phyloP scores from a whole-genome alignment of 2,888 invertebrate species.

The Caprella mutica region DNA sequence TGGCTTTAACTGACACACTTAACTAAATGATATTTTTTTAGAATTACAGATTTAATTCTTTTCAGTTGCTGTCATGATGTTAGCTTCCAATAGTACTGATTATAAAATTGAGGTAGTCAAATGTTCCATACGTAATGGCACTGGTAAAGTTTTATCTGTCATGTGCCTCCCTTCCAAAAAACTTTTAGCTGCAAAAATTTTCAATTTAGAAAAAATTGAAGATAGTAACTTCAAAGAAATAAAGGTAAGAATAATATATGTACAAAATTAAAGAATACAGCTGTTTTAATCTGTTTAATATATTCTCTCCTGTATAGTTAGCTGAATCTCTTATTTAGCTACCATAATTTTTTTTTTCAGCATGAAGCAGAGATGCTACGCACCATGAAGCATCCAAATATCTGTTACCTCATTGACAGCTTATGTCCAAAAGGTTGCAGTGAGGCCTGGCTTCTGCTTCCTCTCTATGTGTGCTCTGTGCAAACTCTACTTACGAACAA shows the following conservation, averaged over 20 bases:
- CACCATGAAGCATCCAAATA: slow-evolving; percentile 58
- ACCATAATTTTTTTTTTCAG: slow-evolving; percentile 41
- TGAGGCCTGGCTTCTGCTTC: slow-evolving; percentile 66
- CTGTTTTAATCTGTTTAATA: too few species aligned
- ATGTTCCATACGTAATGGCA: slow-evolving; percentile 40
- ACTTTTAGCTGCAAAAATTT: slow-evolving; percentile 61
- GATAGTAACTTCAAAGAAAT: slow-evolving; percentile 47
- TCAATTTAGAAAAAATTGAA: slow-evolving; percentile 58
- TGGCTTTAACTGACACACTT: too few species aligned
- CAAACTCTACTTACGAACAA: slow-evolving; percentile 60
- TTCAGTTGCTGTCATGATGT: too few species aligned
- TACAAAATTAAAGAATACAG: background rate
- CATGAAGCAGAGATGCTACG: slow-evolving; percentile 65
- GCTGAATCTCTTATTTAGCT: background rate
- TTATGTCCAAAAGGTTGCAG: slow-evolving; percentile 61
- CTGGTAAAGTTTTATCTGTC: slow-evolving; percentile 58
- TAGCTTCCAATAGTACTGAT: background rate
- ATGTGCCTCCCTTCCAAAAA: slow-evolving; percentile 54
- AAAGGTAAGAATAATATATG: background rate
- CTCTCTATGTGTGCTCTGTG: slow-evolving; percentile 62
- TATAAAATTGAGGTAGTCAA: background rate
- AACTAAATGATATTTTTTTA: too few species aligned
- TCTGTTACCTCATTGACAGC: slow-evolving; percentile 42
- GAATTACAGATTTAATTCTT: too few species aligned
- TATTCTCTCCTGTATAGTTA: too few species aligned